Evolutionary conservation across 1,140 invertebrate species (phyloP).

Genomic region (Drosophila parvula): DNA sequence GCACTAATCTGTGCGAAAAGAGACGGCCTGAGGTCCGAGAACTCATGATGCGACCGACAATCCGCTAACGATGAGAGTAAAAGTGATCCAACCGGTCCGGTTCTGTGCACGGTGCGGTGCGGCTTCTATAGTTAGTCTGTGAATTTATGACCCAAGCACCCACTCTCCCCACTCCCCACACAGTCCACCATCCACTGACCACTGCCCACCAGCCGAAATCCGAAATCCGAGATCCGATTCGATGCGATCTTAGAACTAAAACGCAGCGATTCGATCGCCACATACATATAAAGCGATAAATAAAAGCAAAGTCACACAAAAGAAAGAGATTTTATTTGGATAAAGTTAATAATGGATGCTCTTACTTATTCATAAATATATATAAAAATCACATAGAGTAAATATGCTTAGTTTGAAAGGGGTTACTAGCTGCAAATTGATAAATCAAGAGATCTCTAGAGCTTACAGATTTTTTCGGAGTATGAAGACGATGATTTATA

Average conservation of each 20-base stretch:
- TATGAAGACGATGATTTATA: too few species aligned
- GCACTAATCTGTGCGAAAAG: not conserved
- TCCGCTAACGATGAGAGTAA: slow-evolving; percentile 75
- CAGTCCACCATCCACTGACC: slow-evolving; percentile 1
- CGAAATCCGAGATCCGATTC: slow-evolving; percentile 20
- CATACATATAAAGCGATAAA: slow-evolving; percentile 47
- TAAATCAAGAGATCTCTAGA: not conserved
- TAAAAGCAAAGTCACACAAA: slow-evolving; percentile 34
- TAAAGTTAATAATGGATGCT: not conserved
- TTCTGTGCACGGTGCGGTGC: slow-evolving; percentile 32
- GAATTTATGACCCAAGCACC: slow-evolving; percentile 67
- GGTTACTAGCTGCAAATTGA: not conserved
- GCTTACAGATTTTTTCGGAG: not conserved
- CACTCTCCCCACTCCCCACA: slow-evolving; percentile 27
- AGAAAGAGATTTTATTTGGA: slow-evolving; percentile 1
- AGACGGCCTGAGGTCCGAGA: slow-evolving; percentile 16
- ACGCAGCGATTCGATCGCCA: slow-evolving; percentile 61
- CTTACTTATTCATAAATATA: not conserved
- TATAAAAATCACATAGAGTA: not conserved
- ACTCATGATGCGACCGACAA: slow-evolving; percentile 57
- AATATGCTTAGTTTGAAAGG: not conserved
- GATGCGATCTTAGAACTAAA: slow-evolving; percentile 68
- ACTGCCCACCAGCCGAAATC: slow-evolving; percentile 21
- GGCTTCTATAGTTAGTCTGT: slow-evolving; percentile 74
- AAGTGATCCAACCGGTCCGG: slow-evolving; percentile 75